phyloP scores from a whole-genome alignment of 1,140 invertebrate genomes.

The Globodera ellingtonae region DNA sequence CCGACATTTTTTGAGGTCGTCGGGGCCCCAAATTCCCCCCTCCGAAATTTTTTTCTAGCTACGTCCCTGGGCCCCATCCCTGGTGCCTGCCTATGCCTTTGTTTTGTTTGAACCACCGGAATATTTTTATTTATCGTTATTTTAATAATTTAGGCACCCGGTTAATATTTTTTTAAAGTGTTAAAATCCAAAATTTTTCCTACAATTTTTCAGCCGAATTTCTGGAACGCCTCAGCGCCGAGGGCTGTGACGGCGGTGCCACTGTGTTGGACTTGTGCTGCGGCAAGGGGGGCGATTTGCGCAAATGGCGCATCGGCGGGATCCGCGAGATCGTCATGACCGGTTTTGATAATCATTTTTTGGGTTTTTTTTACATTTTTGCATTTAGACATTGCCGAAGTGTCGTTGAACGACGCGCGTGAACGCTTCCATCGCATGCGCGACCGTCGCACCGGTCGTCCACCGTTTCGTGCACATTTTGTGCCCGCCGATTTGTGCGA shows the following conservation, averaged over 20 bases:
- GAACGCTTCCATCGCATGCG: slow-evolving; percentile 68
- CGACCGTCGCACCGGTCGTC: slow-evolving; percentile 49
- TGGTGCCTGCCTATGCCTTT: too few species aligned
- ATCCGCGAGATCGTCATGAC: slow-evolving; percentile 86
- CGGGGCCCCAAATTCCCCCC: too few species aligned
- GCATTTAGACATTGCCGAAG: slow-evolving; percentile 81
- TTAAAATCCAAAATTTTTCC: slow-evolving; percentile 49
- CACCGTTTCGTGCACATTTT: slow-evolving; percentile 82
- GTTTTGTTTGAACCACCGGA: background rate
- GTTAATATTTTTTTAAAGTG: too few species aligned
- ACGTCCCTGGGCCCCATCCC: too few species aligned
- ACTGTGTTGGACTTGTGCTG: slow-evolving; percentile 73
- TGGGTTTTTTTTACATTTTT: slow-evolving; percentile 13
- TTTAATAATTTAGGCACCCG: too few species aligned
- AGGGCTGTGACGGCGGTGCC: slow-evolving; percentile 66
- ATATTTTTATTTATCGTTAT: too few species aligned
- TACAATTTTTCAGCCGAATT: slow-evolving; percentile 60
- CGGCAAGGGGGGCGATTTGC: slow-evolving; percentile 94
- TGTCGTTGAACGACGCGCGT: slow-evolving; percentile 82
- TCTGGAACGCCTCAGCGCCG: slow-evolving; percentile 70
- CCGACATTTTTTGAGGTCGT: too few species aligned
- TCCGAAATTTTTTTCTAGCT: too few species aligned
- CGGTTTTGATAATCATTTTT: slow-evolving; percentile 63
- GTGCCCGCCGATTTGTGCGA: slow-evolving; percentile 76
- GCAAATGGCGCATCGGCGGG: slow-evolving; percentile 86